Evolutionary conservation across 2,113 vertebrate species (phyloP).

Genomic region (Heterochromis multidens): DNA sequence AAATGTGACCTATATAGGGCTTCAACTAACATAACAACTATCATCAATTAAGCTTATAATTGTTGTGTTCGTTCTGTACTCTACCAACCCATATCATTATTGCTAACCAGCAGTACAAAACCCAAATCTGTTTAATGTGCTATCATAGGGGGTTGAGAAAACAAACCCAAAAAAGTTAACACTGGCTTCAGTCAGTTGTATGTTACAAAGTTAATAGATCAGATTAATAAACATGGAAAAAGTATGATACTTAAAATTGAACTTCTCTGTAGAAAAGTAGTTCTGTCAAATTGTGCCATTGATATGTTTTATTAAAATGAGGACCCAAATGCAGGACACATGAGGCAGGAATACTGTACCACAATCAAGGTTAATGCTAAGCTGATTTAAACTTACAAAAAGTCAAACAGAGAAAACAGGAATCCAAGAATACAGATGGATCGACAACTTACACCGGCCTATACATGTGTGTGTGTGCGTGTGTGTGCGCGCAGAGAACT

Average conservation of each 20-base stretch:
- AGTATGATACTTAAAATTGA: not conserved
- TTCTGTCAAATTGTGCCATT: not conserved
- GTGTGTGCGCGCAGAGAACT: too few relatives aligned
- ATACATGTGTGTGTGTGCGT: not conserved
- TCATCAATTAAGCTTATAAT: too few relatives aligned
- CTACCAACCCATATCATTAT: too few relatives aligned
- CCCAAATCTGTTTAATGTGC: not conserved
- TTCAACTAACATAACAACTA: too few relatives aligned
- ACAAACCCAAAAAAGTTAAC: not conserved
- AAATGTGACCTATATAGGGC: not conserved
- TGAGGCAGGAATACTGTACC: not conserved
- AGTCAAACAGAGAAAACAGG: not conserved
- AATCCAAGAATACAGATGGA: not conserved
- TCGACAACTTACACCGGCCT: not conserved
- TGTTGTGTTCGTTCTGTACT: too few relatives aligned
- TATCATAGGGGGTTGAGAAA: not conserved
- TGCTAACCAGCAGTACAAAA: rapidly evolving
- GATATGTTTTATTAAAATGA: not conserved
- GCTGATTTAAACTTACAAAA: not conserved
- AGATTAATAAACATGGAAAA: not conserved
- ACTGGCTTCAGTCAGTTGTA: not conserved
- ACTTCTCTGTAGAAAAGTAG: not conserved
- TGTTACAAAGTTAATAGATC: not conserved
- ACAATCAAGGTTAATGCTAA: not conserved
- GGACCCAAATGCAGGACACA: not conserved